Conservation (phyloP, 2,888 invertebrate genomes). For the Abrostola triplasia region DNA sequence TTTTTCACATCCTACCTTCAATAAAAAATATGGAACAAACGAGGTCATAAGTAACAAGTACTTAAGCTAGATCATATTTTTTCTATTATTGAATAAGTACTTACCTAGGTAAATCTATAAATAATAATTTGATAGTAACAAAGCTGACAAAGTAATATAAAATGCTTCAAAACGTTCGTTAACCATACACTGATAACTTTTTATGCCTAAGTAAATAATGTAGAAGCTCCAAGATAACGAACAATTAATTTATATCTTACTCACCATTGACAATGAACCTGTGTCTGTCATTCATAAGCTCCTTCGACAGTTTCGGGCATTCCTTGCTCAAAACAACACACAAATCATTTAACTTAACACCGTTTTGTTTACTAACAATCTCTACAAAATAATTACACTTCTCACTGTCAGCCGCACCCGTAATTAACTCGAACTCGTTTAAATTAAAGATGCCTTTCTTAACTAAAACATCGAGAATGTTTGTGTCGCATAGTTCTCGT, state of each 20-base stretch:
- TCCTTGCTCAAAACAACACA: constrained; percentile 89
- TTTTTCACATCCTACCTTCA: no score
- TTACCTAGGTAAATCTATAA: no score
- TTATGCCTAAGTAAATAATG: no score
- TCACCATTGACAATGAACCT: constrained; percentile 84
- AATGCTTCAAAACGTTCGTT: no score
- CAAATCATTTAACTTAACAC: constrained; percentile 89
- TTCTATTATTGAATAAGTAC: no score
- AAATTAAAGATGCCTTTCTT: constrained; percentile 90
- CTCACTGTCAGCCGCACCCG: constrained; percentile 81
- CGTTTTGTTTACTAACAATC: constrained; percentile 89
- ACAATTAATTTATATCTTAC: constrained; percentile 32
- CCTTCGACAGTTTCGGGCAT: constrained; percentile 90
- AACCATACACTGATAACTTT: no score
- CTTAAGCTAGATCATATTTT: no score
- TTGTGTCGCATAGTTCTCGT: constrained; percentile 89
- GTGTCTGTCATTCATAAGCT: constrained; percentile 89
- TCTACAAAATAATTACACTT: constrained; percentile 90
- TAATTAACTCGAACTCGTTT: constrained; percentile 88
- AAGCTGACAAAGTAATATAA: no score
- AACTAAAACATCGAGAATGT: constrained; percentile 89
- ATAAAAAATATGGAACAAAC: no score
- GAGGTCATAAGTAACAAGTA: no score
- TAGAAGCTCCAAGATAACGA: neutral
- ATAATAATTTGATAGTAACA: no score